Conservation (phyloP, 1,140 invertebrate genomes). For the Penaeus indicus region DNA sequence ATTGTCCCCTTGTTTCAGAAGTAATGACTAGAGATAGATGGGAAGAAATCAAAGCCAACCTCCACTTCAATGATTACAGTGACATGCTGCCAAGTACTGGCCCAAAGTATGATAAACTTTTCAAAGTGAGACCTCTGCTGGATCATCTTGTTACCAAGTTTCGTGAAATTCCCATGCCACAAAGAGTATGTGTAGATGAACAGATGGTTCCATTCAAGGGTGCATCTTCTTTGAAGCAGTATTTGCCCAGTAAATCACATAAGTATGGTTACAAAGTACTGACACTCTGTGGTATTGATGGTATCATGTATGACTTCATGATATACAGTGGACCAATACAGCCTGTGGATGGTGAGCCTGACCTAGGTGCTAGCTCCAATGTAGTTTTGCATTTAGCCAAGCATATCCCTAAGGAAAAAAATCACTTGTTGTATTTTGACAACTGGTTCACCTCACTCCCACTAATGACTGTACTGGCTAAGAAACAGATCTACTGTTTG, state of each 20-base stretch:
- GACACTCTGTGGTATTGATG: constrained; percentile 47
- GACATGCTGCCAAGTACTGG: constrained; percentile 1
- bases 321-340: constrained; percentile 60
- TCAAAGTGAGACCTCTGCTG: constrained; percentile 40
- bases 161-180: constrained; percentile 50
- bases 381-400: constrained; percentile 56
- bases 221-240: constrained; percentile 59
- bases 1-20: constrained; percentile 32
- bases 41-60: constrained; percentile 60
- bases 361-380: constrained; percentile 64
- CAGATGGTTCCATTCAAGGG: constrained; percentile 66
- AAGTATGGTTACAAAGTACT: constrained; percentile 67
- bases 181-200: constrained; percentile 59
- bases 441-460: constrained; percentile 59
- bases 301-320: constrained; percentile 41
- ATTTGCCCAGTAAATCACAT: constrained; percentile 65
- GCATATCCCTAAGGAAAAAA: constrained; percentile 40
- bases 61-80: constrained; percentile 45
- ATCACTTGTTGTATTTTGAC: constrained; percentile 65
- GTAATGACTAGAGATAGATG: constrained; percentile 57
- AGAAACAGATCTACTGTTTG: too few species aligned
- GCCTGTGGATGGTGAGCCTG: constrained; percentile 47
- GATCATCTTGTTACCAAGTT: constrained; percentile 44
- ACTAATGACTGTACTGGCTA: constrained; percentile 42
- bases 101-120: constrained; percentile 44